These are phyloP conservation scores for Rhodophaea formosa DNA, from an alignment of 2,888 invertebrate species.

Conservation along the genomic window DNA sequence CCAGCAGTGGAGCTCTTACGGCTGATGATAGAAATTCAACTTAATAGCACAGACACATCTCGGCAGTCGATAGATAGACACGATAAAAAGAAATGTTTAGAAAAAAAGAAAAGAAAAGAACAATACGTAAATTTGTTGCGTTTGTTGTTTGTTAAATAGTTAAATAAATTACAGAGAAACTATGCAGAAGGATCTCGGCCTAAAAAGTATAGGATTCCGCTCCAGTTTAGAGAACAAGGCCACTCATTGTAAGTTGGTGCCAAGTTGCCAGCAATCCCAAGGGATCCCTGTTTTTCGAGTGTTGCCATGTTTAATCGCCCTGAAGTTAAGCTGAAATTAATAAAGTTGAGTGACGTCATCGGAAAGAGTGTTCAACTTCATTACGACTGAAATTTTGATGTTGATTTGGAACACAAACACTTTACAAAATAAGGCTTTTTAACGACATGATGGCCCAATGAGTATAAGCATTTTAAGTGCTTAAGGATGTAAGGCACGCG, in stretches of 20 bases:
- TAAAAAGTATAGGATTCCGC: constrained; percentile 23
- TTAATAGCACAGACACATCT: no score
- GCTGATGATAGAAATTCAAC: no score
- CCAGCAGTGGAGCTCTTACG: no score
- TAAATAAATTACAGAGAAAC: no score
- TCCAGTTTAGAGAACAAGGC: constrained; percentile 30
- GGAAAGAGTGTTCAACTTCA: constrained; percentile 4
- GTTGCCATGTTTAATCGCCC: background rate
- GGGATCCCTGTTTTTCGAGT: background rate
- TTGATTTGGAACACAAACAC: background rate
- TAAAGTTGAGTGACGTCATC: constrained; percentile 6
- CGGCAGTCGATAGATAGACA: no score
- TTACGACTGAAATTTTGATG: background rate
- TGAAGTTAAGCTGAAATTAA: constrained; percentile 8
- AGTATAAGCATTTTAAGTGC: background rate
- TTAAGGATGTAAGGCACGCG: no score
- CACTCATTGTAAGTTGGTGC: constrained; percentile 21
- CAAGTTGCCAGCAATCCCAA: constrained; percentile 13
- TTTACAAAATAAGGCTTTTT: background rate
- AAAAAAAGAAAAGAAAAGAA: no score
- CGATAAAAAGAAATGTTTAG: no score
- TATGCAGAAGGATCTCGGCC: background rate
- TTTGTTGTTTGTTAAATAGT: no score
- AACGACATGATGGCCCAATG: no score
- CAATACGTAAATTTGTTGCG: no score